Percentiles rank a stretch among this genome's conserved stretches.
Conservation (phyloP, 2,888 invertebrate genomes). For the Zele albiditarsus region DNA sequence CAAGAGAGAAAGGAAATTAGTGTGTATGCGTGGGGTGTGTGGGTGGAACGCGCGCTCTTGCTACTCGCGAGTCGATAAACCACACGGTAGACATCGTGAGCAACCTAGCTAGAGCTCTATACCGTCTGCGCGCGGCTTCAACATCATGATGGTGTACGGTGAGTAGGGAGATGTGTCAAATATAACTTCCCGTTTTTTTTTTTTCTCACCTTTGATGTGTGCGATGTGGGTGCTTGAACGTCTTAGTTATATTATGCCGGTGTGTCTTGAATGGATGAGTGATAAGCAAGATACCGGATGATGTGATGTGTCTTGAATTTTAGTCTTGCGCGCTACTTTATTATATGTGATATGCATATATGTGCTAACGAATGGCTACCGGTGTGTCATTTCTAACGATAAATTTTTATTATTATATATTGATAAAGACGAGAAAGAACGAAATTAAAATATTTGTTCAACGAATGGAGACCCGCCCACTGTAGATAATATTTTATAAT, state of each 20-base stretch:
- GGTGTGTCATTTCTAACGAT: neutral
- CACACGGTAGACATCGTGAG: slow-evolving; percentile 59
- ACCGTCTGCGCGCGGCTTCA: slow-evolving; percentile 66
- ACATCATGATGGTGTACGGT: slow-evolving; percentile 68
- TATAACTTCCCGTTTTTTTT: slow-evolving; percentile 50
- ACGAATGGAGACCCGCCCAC: no score
- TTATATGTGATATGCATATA: neutral
- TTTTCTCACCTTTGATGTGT: neutral
- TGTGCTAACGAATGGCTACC: neutral
- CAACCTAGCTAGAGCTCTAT: neutral
- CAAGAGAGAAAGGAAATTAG: slow-evolving; percentile 25
- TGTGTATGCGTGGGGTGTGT: slow-evolving; percentile 37
- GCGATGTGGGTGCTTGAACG: neutral
- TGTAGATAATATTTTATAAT: no score
- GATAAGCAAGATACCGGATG: no score
- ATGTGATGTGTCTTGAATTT: neutral
- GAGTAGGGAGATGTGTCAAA: slow-evolving; percentile 49
- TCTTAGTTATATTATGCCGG: neutral
- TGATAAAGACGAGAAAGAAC: no score
- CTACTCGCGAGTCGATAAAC: slow-evolving; percentile 67
- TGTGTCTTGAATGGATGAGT: no score
- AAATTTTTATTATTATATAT: neutral
- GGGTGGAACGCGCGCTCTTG: slow-evolving; percentile 58
- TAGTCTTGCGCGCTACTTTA: neutral
- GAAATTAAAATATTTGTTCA: no score